Conservation (phyloP, 2,888 invertebrate genomes). For the Scaptodrosophila latifasciaeformis region DNA sequence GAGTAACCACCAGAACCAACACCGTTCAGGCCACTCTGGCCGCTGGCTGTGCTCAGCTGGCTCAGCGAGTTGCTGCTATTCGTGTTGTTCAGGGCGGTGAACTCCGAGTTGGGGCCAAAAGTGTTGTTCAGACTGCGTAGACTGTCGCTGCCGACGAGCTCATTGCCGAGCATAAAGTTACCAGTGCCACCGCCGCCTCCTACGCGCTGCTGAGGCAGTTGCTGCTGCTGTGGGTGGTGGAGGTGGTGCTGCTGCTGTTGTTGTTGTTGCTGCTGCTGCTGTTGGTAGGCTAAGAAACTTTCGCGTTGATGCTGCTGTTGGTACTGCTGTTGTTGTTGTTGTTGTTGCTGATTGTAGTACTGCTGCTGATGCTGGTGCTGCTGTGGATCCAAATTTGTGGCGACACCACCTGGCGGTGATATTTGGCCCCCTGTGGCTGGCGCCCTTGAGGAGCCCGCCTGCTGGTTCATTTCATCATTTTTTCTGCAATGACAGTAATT, state of each 20-base stretch:
- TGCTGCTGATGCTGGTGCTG: constrained; percentile 48
- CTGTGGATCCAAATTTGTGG: constrained; percentile 52
- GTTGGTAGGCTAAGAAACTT: constrained; percentile 42
- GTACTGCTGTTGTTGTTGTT: constrained; percentile 56
- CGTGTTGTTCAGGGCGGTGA: constrained; percentile 58
- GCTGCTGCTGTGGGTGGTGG: constrained; percentile 28
- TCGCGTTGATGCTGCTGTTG: constrained; percentile 40
- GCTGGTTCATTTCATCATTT: constrained; percentile 76
- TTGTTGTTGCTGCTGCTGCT: constrained; percentile 40
- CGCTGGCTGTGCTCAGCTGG: constrained; percentile 35
- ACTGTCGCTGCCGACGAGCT: constrained; percentile 70
- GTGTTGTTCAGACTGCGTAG: constrained; percentile 73
- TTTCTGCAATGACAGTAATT: constrained; percentile 65
- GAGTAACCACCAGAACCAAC: constrained; percentile 47
- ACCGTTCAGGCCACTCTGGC: constrained; percentile 35
- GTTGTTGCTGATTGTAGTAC: constrained; percentile 42
- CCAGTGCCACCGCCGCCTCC: constrained; percentile 36
- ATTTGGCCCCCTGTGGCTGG: constrained; percentile 76
- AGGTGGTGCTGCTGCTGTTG: constrained; percentile 47
- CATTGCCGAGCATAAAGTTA: constrained; percentile 66
- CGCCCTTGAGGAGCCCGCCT: constrained; percentile 76
- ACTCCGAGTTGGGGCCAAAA: constrained; percentile 74
- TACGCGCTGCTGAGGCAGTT: constrained; percentile 48
- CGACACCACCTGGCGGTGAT: constrained; percentile 74
- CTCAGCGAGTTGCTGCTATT: constrained; percentile 38